Conservation (phyloP, 2,113 vertebrate genomes). For the Charina bottae region DNA sequence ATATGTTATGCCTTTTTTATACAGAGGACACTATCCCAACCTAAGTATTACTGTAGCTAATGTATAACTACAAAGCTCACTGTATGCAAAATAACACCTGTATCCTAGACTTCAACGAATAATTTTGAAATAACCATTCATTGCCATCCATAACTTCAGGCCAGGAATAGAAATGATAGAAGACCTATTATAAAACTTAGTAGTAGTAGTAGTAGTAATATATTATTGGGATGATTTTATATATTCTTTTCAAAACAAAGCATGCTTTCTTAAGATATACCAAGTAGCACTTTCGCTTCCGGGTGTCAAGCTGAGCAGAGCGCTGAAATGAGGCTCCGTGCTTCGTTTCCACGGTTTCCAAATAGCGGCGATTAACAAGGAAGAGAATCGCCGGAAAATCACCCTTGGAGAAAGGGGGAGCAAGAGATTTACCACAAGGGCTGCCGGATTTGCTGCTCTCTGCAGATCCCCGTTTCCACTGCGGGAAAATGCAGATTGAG, state of each 20-base stretch:
- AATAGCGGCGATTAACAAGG: too few species aligned
- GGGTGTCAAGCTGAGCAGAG: too few species aligned
- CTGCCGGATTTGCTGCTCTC: too few species aligned
- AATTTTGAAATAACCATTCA: slow-evolving; percentile 4
- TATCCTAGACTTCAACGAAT: not conserved
- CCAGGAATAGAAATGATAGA: not conserved
- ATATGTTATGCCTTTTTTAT: not conserved
- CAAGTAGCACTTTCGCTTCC: too few species aligned
- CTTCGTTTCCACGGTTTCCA: too few species aligned
- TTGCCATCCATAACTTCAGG: not conserved
- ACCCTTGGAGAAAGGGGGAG: too few species aligned
- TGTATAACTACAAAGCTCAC: not conserved
- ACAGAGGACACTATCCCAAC: not conserved
- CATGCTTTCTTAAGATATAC: not conserved
- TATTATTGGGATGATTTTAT: not conserved
- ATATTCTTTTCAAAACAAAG: not conserved
- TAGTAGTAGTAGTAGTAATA: too few species aligned
- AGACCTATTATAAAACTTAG: not conserved
- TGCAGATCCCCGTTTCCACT: too few species aligned
- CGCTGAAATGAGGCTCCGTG: too few species aligned
- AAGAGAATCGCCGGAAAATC: too few species aligned
- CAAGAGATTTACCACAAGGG: too few species aligned
- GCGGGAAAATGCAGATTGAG: too few species aligned
- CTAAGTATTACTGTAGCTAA: not conserved
- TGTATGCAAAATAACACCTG: not conserved